Evolutionary conservation across 2,113 vertebrate genomes (phyloP), one percentile per base, ranked within the genome.

Genomic region (Tautogolabrus adspersus): DNA sequence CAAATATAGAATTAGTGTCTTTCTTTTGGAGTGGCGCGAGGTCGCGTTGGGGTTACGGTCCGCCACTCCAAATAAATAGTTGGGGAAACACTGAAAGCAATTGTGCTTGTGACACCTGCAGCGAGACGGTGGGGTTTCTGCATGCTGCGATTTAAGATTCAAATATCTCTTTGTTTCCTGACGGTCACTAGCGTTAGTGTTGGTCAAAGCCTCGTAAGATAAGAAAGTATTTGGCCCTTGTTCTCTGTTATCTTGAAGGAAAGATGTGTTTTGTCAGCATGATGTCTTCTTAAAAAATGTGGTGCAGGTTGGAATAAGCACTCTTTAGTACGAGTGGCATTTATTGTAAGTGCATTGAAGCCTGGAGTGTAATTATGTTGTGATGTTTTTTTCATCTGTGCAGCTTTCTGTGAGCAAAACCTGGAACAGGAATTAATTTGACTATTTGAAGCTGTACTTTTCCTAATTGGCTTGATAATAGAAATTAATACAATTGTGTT

Each of bases 61-160:
- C 40, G 52, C 1, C 8, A 30, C 54, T 65, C 58, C 13, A 16
- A 44, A 66, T 34, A n/a, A 8, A 51, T 40, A 21, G 38, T 34
- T 6, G 6, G 3, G 6, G 30, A 34, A 34, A 34, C 5, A 34
- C 30, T 34, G 30, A 34, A 5, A 34, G 30, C n/a, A n/a, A n/a
- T n/a, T n/a, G n/a, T 67, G 21, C 40, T 8, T 62, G 18, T 37
- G 62, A 63, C 52, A 6, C 18, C 46, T 83, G 38, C 38, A 26
- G 26, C 2, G 26, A 67, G 72, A 13, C 58, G 15, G 8, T 1
- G 6, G 18, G 42, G 40, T 40, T 23, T 65, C 8, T 67, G 10
- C 34, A 63, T 71, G 9, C 21, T 42, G 9, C 4, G 7, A n/a
- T n/a, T n/a, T n/a, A 40, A 40, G 49, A 30, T 52, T 65, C 51